Evolutionary conservation across 2,113 vertebrate genomes (phyloP).

Genomic region (Rhea americana): DNA sequence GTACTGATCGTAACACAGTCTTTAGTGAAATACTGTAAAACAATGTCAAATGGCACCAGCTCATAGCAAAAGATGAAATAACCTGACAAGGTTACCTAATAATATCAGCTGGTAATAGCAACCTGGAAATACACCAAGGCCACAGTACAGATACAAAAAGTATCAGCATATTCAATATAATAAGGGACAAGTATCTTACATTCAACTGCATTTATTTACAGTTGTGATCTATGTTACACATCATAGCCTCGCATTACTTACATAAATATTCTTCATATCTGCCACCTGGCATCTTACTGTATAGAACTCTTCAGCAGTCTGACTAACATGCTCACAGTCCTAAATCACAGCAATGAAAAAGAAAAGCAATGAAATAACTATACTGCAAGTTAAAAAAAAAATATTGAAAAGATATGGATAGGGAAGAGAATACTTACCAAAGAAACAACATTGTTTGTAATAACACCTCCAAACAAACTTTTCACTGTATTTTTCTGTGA

Average conservation of each 20-base stretch:
- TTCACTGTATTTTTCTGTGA: constrained; percentile 98
- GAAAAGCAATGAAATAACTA: background rate
- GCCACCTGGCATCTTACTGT: constrained; percentile 98
- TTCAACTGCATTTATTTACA: background rate
- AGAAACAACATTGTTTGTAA: constrained; percentile 98
- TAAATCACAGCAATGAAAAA: constrained; percentile 49
- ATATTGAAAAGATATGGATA: background rate
- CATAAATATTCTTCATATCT: constrained; percentile 99
- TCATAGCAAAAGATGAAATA: background rate
- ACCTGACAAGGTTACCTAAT: background rate
- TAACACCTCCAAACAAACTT: constrained; percentile 96
- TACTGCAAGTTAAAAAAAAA: background rate
- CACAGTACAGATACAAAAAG: background rate
- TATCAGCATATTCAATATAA: fast-evolving
- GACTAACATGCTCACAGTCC: constrained; percentile 99
- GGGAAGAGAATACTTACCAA: constrained; percentile 82
- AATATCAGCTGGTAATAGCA: background rate
- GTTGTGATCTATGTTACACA: background rate
- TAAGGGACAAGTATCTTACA: background rate
- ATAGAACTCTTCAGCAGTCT: constrained; percentile 98
- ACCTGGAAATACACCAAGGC: background rate
- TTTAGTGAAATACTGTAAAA: background rate
- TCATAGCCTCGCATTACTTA: constrained; percentile 75
- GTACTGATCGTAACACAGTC: background rate
- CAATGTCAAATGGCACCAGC: background rate